Evolutionary conservation across 2,113 vertebrate genomes (phyloP).

Genomic region (Ornithorhynchus anatinus): DNA sequence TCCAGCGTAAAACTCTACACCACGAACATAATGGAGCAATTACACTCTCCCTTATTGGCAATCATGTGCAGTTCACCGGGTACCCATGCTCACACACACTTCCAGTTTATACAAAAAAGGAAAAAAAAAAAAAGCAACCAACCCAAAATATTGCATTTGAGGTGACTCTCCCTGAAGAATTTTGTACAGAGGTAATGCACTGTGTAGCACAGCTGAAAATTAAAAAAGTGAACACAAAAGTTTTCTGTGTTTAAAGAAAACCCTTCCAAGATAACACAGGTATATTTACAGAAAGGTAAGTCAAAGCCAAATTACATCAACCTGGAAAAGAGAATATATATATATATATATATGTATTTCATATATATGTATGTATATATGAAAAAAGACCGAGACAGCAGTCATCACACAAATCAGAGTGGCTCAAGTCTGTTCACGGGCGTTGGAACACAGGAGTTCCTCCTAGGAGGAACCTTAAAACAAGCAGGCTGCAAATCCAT

Average conservation of each 20-base stretch:
- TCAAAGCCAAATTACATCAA: conserved; percentile 62
- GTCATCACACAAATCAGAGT: conserved; percentile 53
- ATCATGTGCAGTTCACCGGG: conserved; percentile 66
- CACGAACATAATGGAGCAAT: conserved; percentile 50
- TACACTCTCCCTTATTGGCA: conserved; percentile 74
- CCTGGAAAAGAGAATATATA: background rate
- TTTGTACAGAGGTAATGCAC: conserved; percentile 80
- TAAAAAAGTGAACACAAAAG: conserved; percentile 67
- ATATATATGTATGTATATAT: too few relatives aligned
- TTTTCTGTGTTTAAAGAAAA: conserved; percentile 64
- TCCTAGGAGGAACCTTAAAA: conserved; percentile 54
- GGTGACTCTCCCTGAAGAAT: conserved; percentile 90
- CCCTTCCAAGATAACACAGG: conserved; percentile 58
- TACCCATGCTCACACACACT: conserved; percentile 68
- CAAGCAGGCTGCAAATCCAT: conserved; percentile 69
- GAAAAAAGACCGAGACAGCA: conserved; percentile 41
- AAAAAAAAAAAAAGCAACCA: conserved; percentile 58
- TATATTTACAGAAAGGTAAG: conserved; percentile 80
- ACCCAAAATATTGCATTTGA: conserved; percentile 85
- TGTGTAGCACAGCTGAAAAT: conserved; percentile 74
- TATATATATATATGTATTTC: too few relatives aligned
- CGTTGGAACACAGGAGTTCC: conserved; percentile 37
- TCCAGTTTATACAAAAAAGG: conserved; percentile 74
- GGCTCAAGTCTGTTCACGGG: conserved; percentile 50
- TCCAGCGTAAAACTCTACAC: conserved; percentile 76